phyloP scores from a whole-genome alignment of 1,140 invertebrate species.

The Apolygus lucorum region DNA sequence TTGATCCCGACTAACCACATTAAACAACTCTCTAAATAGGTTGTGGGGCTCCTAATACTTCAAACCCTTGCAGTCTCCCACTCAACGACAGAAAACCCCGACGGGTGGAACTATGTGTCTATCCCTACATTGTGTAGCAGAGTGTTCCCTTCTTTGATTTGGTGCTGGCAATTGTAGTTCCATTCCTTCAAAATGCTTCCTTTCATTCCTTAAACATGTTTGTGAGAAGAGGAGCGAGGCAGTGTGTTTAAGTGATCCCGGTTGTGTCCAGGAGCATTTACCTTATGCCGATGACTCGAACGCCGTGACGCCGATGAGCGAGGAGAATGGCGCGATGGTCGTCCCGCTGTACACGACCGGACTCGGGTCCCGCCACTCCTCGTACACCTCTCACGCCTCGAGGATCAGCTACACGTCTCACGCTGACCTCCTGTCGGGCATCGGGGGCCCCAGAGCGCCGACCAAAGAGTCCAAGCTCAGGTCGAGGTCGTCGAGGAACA shows the following conservation, averaged over 20 bases:
- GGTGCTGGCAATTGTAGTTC: no score
- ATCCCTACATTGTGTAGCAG: no score
- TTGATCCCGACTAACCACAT: no score
- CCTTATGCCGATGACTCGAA: constrained; percentile 96
- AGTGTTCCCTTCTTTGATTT: no score
- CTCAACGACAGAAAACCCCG: no score
- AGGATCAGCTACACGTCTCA: constrained; percentile 87
- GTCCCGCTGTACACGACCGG: constrained; percentile 73
- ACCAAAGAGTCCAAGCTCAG: constrained; percentile 78
- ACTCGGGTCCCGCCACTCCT: constrained; percentile 72
- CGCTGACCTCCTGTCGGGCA: constrained; percentile 67
- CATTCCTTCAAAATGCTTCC: no score
- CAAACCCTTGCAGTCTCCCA: no score
- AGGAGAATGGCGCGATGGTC: constrained; percentile 91
- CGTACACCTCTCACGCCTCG: constrained; percentile 88
- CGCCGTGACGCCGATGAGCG: constrained; percentile 95
- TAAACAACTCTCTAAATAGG: no score
- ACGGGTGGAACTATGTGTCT: no score
- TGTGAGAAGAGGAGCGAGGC: no score
- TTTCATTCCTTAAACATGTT: no score
- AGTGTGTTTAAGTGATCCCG: constrained; percentile 27
- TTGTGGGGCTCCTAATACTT: no score
- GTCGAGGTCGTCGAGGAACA: constrained; percentile 55
- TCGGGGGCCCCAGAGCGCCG: constrained; percentile 46
- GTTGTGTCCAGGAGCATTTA: constrained; percentile 69